phyloP scores from a whole-genome alignment of 1,140 invertebrate genomes.

The Pissodes strobi region DNA sequence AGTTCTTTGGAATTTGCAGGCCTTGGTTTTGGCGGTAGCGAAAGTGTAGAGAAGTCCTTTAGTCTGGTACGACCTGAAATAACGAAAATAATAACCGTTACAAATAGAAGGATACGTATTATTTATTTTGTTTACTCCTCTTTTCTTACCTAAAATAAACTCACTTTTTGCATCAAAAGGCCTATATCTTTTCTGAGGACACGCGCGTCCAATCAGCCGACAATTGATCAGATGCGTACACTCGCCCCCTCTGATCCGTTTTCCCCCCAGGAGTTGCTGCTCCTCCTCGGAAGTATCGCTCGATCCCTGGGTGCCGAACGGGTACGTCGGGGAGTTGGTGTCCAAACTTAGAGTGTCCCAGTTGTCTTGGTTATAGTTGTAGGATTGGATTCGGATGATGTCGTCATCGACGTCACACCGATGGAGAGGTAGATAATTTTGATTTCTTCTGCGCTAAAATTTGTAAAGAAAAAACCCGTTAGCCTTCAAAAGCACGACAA shows the following conservation, averaged over 20 bases:
- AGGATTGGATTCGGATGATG: not conserved
- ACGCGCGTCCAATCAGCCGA: not conserved
- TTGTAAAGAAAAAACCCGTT: conserved; percentile 6
- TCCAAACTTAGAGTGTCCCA: conserved; percentile 12
- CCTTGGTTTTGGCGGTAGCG: conserved; percentile 24
- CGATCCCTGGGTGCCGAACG: conserved; percentile 9
- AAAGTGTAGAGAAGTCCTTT: conserved; percentile 23
- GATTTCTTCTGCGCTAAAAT: conserved; percentile 27
- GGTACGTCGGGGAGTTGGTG: conserved; percentile 19
- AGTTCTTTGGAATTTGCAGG: conserved; percentile 7
- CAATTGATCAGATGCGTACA: conserved; percentile 14
- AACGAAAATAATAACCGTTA: not conserved
- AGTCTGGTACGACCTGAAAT: conserved; percentile 10
- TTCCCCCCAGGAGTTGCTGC: conserved; percentile 2
- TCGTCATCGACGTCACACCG: conserved; percentile 7
- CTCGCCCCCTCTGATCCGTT: conserved; percentile 25
- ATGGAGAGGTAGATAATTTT: conserved; percentile 14
- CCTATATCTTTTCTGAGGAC: not conserved
- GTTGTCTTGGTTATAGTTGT: conserved; percentile 15
- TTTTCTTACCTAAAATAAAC: conserved; percentile 11
- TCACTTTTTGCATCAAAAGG: conserved; percentile 23
- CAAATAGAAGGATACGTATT: not conserved
- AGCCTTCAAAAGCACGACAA: not conserved
- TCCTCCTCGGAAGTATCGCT: conserved; percentile 16
- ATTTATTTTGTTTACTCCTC: not conserved